phyloP scores from a whole-genome alignment of 2,113 vertebrate genomes.

The Tricholaema leucomelas region DNA sequence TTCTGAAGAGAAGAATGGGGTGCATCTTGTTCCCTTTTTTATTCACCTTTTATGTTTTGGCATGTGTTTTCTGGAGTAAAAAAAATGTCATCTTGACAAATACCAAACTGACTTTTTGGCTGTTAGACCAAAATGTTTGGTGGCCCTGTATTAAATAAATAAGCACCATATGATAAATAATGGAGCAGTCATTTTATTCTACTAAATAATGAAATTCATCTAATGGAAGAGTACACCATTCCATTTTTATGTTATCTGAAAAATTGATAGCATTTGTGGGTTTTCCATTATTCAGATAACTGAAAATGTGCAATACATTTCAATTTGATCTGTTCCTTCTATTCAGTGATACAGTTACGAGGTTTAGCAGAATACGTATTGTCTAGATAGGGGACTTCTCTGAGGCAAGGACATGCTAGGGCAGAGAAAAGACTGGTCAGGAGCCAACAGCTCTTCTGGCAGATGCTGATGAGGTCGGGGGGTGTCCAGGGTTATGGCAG shows the following conservation, averaged over 20 bases:
- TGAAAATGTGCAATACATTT: not conserved
- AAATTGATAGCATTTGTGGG: constrained; percentile 50
- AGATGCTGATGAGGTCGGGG: not conserved
- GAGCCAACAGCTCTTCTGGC: not conserved
- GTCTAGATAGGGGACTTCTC: not conserved
- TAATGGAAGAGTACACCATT: constrained; percentile 52
- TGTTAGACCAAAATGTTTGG: not conserved
- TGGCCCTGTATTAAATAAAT: constrained; percentile 40
- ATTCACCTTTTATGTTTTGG: not conserved
- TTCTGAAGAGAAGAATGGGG: not conserved
- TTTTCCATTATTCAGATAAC: constrained; percentile 48
- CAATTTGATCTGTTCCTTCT: not conserved
- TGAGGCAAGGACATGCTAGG: not conserved
- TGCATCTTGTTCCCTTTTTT: not conserved
- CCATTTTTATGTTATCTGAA: constrained; percentile 55
- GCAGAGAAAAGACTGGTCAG: not conserved
- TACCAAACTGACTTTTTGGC: not conserved
- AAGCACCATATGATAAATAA: constrained; percentile 47
- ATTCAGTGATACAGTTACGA: not conserved
- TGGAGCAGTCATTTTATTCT: constrained; percentile 43
- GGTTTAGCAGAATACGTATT: not conserved
- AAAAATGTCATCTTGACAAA: not conserved
- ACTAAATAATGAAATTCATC: constrained; percentile 52
- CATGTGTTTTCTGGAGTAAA: not conserved
- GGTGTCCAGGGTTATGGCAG: not conserved